Conservation (phyloP, 1,140 invertebrate species). For the Apis cerana region DNA sequence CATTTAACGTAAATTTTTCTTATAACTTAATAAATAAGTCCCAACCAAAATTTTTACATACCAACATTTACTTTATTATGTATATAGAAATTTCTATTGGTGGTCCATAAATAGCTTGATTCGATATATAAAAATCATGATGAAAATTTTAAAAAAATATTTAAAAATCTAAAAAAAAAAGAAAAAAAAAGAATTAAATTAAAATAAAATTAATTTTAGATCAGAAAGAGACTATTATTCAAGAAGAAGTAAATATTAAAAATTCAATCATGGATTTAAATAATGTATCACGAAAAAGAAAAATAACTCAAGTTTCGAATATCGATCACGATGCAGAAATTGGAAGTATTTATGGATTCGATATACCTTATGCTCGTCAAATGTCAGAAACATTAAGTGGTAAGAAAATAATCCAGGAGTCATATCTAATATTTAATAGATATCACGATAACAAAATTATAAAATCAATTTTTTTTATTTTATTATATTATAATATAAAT, state of each 20-base stretch:
- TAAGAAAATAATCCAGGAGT: background rate
- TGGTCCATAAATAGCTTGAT: no score
- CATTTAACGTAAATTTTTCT: no score
- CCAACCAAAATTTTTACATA: no score
- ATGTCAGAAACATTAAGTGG: conserved; percentile 27
- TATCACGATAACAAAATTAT: background rate
- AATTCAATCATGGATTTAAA: background rate
- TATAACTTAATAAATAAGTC: no score
- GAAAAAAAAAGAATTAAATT: background rate
- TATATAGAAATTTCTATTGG: no score
- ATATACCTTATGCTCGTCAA: conserved; percentile 58
- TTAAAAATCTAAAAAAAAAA: no score
- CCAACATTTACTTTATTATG: no score
- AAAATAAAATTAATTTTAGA: conserved; percentile 16
- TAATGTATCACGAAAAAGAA: conserved; percentile 38
- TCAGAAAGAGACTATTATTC: background rate
- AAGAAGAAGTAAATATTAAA: conserved; percentile 8
- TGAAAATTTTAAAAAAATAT: no score
- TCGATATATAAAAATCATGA: no score
- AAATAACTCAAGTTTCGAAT: conserved; percentile 50
- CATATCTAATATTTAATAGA: background rate
- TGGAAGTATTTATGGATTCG: conserved; percentile 71
- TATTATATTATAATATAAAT: no score
- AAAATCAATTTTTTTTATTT: background rate
- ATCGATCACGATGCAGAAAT: conserved; percentile 73